These are phyloP conservation scores for Phyllostomus discolor DNA, from an alignment of 2,113 vertebrate genomes.

Conservation along the genomic window DNA sequence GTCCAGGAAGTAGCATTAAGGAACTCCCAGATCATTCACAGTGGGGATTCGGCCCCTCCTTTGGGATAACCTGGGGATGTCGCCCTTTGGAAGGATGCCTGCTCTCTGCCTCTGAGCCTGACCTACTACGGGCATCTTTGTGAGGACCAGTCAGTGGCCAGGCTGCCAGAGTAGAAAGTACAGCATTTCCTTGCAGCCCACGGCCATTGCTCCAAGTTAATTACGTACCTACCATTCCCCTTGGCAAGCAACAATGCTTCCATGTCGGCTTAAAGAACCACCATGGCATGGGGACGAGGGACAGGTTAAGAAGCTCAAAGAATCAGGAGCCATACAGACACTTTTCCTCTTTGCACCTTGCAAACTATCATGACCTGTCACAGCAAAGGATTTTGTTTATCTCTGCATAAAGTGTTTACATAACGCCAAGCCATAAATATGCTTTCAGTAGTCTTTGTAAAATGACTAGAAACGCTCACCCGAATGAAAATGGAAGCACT, in stretches of 20 bases:
- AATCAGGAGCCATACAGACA: rapidly evolving
- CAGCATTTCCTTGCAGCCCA: rapidly evolving
- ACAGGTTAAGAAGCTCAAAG: background rate
- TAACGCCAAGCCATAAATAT: background rate
- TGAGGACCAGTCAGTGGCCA: background rate
- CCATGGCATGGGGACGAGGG: rapidly evolving
- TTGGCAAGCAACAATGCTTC: background rate
- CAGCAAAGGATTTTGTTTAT: background rate
- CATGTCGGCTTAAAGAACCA: background rate
- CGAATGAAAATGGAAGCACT: background rate
- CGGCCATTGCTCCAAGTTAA: background rate
- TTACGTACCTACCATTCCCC: background rate
- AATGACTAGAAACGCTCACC: background rate
- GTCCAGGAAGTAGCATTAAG: background rate
- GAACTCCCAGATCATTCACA: background rate
- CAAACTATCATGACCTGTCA: background rate
- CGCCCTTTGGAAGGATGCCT: background rate
- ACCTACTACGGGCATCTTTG: background rate
- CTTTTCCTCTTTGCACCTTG: background rate
- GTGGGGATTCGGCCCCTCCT: background rate
- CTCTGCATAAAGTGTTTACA: background rate
- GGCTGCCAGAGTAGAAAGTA: background rate
- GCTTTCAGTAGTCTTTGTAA: background rate
- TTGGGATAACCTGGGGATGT: rapidly evolving
- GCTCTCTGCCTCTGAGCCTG: background rate